Conservation (phyloP, 2,797 vertebrate genomes). For the Perodicticus potto region DNA sequence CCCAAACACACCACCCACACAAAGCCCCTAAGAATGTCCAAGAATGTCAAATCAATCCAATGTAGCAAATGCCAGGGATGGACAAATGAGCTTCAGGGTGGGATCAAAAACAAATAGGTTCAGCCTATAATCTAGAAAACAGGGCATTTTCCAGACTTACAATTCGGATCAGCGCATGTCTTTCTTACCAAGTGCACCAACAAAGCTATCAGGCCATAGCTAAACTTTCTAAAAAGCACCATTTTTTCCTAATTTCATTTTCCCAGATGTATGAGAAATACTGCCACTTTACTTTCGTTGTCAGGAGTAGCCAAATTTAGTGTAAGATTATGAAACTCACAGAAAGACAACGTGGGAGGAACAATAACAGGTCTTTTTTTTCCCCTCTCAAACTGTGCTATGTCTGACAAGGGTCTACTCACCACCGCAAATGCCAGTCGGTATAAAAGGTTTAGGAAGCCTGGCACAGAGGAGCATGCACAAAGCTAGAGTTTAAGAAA, state of each 20-base stretch:
- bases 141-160: background rate
- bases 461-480: fast-evolving
- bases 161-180: background rate
- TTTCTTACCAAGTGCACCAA: slow-evolving; percentile 5
- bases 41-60: background rate
- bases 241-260: background rate
- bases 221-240: slow-evolving; percentile 32
- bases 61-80: background rate
- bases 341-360: background rate
- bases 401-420: background rate
- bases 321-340: background rate
- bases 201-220: background rate
- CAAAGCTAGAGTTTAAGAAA: background rate
- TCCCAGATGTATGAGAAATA: background rate
- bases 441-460: background rate
- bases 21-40: background rate
- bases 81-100: background rate
- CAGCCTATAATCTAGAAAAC: background rate
- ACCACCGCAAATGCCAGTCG: background rate
- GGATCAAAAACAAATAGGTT: background rate
- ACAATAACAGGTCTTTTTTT: background rate
- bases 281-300: background rate
- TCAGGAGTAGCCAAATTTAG: background rate
- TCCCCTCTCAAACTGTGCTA: background rate
- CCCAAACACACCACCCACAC: background rate